Evolutionary conservation across 2,113 vertebrate species (phyloP).

Genomic region (Isurus oxyrinchus): DNA sequence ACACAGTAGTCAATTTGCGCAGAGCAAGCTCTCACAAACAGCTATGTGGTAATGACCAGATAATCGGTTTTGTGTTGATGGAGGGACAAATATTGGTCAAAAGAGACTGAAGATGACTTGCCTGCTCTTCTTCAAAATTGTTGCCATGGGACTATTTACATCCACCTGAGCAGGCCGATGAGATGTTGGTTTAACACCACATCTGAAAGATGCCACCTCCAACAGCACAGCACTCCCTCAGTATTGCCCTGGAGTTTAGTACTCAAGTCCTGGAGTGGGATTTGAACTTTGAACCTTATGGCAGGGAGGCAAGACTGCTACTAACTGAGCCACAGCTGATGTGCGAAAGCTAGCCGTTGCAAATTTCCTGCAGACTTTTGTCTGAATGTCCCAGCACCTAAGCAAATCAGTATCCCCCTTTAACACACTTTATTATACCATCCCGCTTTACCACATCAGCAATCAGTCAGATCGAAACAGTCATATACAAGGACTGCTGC

Average conservation of each 20-base stretch:
- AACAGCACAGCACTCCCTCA: background rate
- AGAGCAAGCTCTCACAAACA: too few species aligned
- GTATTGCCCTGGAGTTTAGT: background rate
- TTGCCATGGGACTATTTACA: background rate
- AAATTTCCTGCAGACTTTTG: background rate
- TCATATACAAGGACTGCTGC: background rate
- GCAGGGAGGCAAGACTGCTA: background rate
- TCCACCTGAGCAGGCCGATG: background rate
- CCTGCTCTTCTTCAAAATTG: background rate
- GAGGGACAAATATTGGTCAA: background rate
- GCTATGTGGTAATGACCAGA: background rate
- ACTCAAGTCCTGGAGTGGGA: background rate
- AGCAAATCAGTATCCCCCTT: background rate
- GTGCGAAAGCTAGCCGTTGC: background rate
- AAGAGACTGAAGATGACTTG: too few species aligned
- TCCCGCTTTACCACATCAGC: background rate
- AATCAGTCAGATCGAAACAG: background rate
- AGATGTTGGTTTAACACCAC: background rate
- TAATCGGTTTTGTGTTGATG: background rate
- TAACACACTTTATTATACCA: background rate
- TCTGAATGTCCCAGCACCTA: background rate
- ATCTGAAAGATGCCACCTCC: background rate
- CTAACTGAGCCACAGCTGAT: background rate
- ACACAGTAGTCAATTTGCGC: background rate
- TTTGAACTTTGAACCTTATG: background rate